phyloP scores from a whole-genome alignment of 2,888 invertebrate species.

The Lomographa bimaculata region DNA sequence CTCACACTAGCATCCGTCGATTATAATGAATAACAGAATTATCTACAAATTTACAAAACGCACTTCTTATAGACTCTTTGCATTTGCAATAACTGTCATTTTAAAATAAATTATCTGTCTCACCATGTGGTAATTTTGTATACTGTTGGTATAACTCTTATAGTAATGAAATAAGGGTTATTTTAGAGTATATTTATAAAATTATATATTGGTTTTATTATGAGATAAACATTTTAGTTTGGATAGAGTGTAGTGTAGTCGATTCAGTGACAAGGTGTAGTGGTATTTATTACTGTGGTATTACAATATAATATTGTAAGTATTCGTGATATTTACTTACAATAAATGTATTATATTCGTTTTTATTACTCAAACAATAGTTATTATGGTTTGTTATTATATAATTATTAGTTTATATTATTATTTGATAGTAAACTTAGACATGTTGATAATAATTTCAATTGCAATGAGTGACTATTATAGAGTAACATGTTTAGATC shows the following conservation, averaged over 20 bases:
- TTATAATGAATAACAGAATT: slow-evolving; percentile 27
- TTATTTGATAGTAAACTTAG: no score
- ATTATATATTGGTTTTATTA: background rate
- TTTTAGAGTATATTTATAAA: background rate
- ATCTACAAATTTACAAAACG: slow-evolving; percentile 4
- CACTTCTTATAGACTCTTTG: slow-evolving; percentile 9
- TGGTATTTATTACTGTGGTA: slow-evolving; percentile 1
- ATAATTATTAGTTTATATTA: background rate
- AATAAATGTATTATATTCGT: no score
- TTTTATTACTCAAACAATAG: no score
- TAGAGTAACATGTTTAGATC: no score
- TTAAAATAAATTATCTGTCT: background rate
- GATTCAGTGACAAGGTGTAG: slow-evolving; percentile 2
- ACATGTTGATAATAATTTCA: no score
- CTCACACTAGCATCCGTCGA: slow-evolving; percentile 24
- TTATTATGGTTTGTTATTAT: background rate
- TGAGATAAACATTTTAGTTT: slow-evolving; percentile 18
- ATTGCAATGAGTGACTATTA: no score
- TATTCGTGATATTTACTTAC: background rate
- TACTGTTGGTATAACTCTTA: background rate
- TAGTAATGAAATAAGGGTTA: background rate
- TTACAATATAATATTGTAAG: slow-evolving; percentile 2
- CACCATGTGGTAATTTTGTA: slow-evolving; percentile 1
- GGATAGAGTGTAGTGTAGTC: slow-evolving; percentile 8
- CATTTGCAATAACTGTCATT: background rate